Evolutionary conservation across 1,140 invertebrate species (phyloP).

Genomic region (Ericerus pela): DNA sequence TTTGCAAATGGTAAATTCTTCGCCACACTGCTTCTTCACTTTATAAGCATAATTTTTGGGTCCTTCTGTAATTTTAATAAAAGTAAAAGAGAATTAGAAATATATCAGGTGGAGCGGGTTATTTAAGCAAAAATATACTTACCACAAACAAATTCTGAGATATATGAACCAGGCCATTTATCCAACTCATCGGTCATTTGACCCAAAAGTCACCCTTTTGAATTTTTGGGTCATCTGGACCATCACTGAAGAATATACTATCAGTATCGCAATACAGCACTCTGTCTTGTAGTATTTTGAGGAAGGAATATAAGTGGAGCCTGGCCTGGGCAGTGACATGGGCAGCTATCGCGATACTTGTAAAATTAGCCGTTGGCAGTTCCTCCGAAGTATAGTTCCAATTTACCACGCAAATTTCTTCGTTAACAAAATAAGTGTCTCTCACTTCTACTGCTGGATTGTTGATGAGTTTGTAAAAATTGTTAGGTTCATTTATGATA

Average conservation of each 20-base stretch:
- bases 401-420: conserved; percentile 23
- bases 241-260: conserved; percentile 24
- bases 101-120: background rate
- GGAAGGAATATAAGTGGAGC: conserved; percentile 29
- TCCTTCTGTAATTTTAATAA: conserved; percentile 17
- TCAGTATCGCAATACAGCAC: conserved; percentile 34
- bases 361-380: conserved; percentile 3
- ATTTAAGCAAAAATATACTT: background rate
- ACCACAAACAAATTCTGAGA: conserved; percentile 23
- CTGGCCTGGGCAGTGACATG: conserved; percentile 31
- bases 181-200: conserved; percentile 26
- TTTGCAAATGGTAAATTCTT: conserved; percentile 17
- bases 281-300: conserved; percentile 26
- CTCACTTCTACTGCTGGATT: conserved; percentile 22
- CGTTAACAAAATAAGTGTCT: conserved; percentile 20
- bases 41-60: conserved; percentile 27
- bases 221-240: conserved; percentile 15
- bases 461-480: conserved; percentile 25
- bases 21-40: conserved; percentile 11
- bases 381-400: conserved; percentile 21
- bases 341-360: conserved; percentile 29
- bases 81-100: background rate
- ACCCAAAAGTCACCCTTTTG: conserved; percentile 25
- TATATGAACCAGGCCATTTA: conserved; percentile 24
- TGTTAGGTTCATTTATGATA: conserved; percentile 22